Conservation (phyloP, 2,888 invertebrate genomes). For the Orthosia cruda region DNA sequence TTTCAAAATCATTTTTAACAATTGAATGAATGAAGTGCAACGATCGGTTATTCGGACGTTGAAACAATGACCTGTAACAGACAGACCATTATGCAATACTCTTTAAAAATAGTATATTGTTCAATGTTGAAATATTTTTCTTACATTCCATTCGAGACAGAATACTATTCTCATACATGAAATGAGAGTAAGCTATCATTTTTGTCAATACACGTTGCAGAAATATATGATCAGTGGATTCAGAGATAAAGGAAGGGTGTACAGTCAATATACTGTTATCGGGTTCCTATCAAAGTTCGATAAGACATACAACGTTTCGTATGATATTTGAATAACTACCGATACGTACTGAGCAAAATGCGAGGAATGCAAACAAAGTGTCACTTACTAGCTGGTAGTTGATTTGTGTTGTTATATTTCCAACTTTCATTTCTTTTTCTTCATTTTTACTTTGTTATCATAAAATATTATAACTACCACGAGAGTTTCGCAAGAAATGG, state of each 20-base stretch:
- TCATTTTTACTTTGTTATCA: slow-evolving; percentile 13
- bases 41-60: background rate
- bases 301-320: slow-evolving; percentile 27
- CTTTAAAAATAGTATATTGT: slow-evolving; percentile 40
- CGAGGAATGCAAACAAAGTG: slow-evolving; percentile 21
- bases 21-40: background rate
- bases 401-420: slow-evolving; percentile 40
- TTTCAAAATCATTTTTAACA: background rate
- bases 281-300: slow-evolving; percentile 33
- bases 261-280: slow-evolving; percentile 34
- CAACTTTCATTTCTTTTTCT: slow-evolving; percentile 19
- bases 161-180: background rate
- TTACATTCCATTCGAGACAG: slow-evolving; percentile 14
- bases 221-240: slow-evolving; percentile 18
- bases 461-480: slow-evolving; percentile 19
- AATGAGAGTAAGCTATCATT: slow-evolving; percentile 1
- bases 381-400: slow-evolving; percentile 23
- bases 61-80: background rate
- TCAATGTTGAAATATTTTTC: slow-evolving; percentile 27
- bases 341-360: background rate
- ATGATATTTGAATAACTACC: slow-evolving; percentile 25
- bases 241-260: slow-evolving; percentile 18
- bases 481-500: slow-evolving; percentile 26
- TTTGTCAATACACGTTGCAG: slow-evolving; percentile 21
- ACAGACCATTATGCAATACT: slow-evolving; percentile 21